Evolutionary conservation across 2,797 vertebrate genomes (phyloP), one percentile per base, ranked within the genome.

Genomic region (Clarias platycephalus): DNA sequence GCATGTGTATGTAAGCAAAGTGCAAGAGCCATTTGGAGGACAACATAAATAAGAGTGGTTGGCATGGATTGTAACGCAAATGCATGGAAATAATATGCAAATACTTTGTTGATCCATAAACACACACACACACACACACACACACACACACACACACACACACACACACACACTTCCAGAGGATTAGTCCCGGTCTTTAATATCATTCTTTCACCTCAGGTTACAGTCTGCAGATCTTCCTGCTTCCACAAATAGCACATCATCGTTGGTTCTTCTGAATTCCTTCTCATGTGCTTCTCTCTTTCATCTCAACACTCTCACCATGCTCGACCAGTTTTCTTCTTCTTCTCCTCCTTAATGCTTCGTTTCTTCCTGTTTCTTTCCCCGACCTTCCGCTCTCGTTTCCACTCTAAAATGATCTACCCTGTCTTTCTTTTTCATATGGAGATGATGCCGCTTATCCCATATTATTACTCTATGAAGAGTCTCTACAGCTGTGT

Each of bases 401-500:
- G 4, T 58, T 80, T 77, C 71, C 26, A 63, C 60, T 62, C 26
- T 66, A 57, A 57, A 83, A 83, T 40, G 28, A 77, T 82, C 31
- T 28, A 28, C 20, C 20, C 64, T 26, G 53, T 68, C 72, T 84
- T 74, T 77, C 44, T 83, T 79, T 84, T 74, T 82, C 20, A 26
- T 37, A 55, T 80, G 40, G 58, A 80, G 76, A 72, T 68, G 58
- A 64, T 66, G 37, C 66, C 57, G 55, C 81, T 79, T 80, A 83
- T 26, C 81, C 63, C 63, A 37, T 26, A 71, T 71, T 84, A 71
- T 71, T 84, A 80, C 37, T 18, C 77, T 72, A 34, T 62, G 55
- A 80, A 84, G 83, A 63, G 64, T 31, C 76, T 71, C 76, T 55
- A 80, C 76, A 84, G 60, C 83, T 70, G 66, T 84, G 57, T 63